Conservation (phyloP, 1,140 invertebrate genomes). For the Pentalonia nigronervosa region DNA sequence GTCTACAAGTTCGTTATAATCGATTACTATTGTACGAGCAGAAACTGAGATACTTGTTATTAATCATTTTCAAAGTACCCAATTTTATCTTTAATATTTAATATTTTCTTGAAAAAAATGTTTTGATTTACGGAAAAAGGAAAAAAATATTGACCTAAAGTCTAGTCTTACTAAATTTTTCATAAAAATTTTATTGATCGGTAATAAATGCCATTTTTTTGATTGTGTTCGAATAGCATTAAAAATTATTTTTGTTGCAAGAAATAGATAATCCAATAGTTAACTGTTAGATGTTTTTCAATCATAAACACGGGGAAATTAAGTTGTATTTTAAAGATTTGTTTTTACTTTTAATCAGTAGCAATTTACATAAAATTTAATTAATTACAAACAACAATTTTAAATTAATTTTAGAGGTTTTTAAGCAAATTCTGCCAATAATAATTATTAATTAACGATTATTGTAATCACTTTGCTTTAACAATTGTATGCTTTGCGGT, state of each 20-base stretch:
- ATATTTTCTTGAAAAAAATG: neutral
- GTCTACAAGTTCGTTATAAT: neutral
- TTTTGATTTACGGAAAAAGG: neutral
- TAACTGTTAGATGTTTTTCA: neutral
- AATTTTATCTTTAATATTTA: neutral
- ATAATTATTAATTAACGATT: neutral
- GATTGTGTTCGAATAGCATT: neutral
- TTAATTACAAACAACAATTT: neutral
- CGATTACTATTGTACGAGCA: neutral
- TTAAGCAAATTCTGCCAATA: neutral
- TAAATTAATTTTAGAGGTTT: constrained; percentile 1
- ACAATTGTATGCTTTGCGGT: neutral
- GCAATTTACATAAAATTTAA: neutral
- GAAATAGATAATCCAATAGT: neutral
- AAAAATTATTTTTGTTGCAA: neutral
- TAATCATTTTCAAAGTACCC: neutral
- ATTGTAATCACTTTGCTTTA: neutral
- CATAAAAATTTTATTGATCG: neutral
- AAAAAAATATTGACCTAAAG: neutral
- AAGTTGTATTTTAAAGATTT: neutral
- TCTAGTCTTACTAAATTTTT: neutral
- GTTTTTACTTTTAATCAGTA: neutral
- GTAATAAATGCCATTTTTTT: neutral
- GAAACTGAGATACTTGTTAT: neutral
- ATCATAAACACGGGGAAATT: neutral